These are phyloP conservation scores for Cordilura impudica DNA, from an alignment of 2,888 invertebrate genomes.

Conservation along the genomic window DNA sequence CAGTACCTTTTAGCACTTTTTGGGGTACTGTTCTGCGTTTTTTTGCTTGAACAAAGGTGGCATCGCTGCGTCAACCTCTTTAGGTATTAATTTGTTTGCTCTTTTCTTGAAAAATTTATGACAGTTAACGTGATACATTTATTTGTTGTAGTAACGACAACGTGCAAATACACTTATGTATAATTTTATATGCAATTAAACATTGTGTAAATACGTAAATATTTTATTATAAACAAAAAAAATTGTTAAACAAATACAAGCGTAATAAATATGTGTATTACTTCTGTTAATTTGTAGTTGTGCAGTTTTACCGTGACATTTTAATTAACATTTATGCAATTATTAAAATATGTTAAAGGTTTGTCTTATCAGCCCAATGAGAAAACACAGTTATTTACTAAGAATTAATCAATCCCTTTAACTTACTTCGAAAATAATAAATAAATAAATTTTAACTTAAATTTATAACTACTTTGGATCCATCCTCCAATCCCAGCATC, in stretches of 20 bases:
- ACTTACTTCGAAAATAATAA: too few species aligned
- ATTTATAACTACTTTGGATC: too few species aligned
- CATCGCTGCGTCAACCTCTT: too few species aligned
- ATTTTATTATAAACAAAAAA: background rate
- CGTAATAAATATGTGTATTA: background rate
- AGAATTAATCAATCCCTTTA: too few species aligned
- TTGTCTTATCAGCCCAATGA: background rate
- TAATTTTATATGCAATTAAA: background rate
- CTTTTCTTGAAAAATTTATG: slow-evolving; percentile 33
- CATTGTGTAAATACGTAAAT: background rate
- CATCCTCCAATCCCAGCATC: too few species aligned
- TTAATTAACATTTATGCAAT: background rate
- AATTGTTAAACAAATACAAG: background rate
- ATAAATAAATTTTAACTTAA: too few species aligned
- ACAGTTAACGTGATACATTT: slow-evolving; percentile 46
- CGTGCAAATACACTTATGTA: background rate
- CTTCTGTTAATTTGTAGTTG: background rate
- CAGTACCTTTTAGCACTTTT: too few species aligned
- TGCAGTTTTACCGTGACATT: background rate
- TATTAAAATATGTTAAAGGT: background rate
- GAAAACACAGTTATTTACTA: too few species aligned
- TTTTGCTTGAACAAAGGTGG: too few species aligned
- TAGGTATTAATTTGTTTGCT: too few species aligned
- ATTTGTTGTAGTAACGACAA: background rate
- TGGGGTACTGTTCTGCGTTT: too few species aligned